Conservation (phyloP, 2,888 invertebrate genomes). For the Bimastos eiseni region DNA sequence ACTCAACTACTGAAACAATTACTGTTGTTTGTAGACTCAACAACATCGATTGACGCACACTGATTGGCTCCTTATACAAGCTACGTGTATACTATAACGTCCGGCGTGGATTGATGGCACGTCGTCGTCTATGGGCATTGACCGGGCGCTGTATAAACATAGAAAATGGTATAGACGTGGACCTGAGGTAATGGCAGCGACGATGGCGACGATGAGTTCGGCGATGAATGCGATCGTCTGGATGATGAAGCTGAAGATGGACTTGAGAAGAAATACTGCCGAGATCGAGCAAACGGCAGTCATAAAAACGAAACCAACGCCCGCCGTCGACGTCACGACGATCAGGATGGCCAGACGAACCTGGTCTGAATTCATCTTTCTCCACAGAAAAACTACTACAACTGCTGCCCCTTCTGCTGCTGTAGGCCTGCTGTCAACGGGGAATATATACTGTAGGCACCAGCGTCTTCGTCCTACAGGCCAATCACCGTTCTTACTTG, state of each 20-base stretch:
- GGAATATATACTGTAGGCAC: not conserved
- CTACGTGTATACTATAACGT: too few species aligned
- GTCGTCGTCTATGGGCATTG: too few species aligned
- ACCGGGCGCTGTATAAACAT: not conserved
- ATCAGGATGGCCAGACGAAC: constrained; percentile 30
- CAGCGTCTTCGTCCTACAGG: not conserved
- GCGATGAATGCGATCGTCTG: constrained; percentile 32
- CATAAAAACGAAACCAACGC: constrained; percentile 36
- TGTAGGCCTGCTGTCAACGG: not conserved
- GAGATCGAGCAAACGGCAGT: constrained; percentile 37
- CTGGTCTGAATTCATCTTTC: constrained; percentile 26
- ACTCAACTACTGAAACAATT: too few species aligned
- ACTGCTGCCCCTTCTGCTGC: not conserved
- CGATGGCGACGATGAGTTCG: constrained; percentile 39
- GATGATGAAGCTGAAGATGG: constrained; percentile 33
- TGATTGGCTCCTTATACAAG: too few species aligned
- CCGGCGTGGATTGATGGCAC: too few species aligned
- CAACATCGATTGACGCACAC: too few species aligned
- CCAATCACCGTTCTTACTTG: not conserved
- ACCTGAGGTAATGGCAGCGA: constrained; percentile 45
- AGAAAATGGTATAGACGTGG: too few species aligned
- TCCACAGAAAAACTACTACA: not conserved
- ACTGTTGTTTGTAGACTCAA: too few species aligned
- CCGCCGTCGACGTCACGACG: constrained; percentile 33
- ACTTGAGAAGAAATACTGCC: constrained; percentile 34